These are phyloP conservation scores for Drosophila borealis DNA, from an alignment of 2,888 invertebrate genomes.

Conservation along the genomic window DNA sequence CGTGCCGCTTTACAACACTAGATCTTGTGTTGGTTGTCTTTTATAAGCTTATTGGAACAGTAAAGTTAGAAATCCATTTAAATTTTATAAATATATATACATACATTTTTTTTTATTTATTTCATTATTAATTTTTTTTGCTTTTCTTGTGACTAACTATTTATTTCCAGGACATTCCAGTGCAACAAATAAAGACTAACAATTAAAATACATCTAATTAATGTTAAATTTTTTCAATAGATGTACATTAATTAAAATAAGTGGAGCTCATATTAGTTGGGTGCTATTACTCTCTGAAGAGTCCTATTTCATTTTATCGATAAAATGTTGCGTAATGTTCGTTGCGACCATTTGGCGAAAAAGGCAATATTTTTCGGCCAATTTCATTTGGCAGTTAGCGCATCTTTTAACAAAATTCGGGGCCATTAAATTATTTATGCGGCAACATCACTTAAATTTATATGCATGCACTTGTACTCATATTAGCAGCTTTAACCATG, in stretches of 20 bases:
- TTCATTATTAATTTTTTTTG: no score
- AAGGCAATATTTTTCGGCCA: constrained; percentile 22
- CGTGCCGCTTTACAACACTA: no score
- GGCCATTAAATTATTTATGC: constrained; percentile 74
- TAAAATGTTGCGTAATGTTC: constrained; percentile 8
- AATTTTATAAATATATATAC: no score
- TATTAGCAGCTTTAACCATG: constrained; percentile 9
- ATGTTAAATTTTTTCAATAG: no score
- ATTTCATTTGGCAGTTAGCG: constrained; percentile 56
- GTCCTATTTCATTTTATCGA: constrained; percentile 9
- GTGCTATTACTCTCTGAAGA: background rate
- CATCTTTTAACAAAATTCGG: constrained; percentile 66
- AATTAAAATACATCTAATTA: no score
- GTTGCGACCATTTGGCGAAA: background rate
- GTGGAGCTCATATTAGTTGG: background rate
- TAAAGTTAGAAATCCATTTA: no score
- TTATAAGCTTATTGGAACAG: no score
- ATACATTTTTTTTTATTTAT: no score
- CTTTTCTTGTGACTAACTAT: no score
- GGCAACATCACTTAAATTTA: constrained; percentile 56
- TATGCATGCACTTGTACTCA: constrained; percentile 21
- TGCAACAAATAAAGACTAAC: no score
- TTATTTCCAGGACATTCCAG: no score
- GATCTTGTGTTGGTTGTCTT: no score
- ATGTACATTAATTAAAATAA: background rate